Evolutionary conservation across 2,113 vertebrate species (phyloP), one percentile per base, ranked within the genome.

Genomic region (Larimichthys crocea): DNA sequence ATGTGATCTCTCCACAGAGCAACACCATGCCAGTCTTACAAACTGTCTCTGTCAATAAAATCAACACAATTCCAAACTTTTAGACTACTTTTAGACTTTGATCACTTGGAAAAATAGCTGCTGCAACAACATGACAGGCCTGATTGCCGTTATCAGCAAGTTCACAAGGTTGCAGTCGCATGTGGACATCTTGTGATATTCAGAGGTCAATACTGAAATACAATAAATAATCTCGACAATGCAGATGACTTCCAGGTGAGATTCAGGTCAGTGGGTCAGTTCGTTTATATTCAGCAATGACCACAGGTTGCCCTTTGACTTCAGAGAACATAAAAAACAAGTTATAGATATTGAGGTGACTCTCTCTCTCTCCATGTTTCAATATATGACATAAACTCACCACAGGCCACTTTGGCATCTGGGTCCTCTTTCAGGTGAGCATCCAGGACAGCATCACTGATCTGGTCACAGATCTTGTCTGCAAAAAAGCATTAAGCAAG

Each of bases 401-500:
- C 98, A 74, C 98, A 99, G 82, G 98, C 98, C 88, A 99, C 98
- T 91, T 98, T 99, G 89, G 98, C 98, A 85, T 98, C 95, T 0
- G 98, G 97, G 86, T 99, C 98, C 90, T 99, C 96, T 70, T 86
- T 96, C 80, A 99, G 94, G 65, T 99, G 97, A 57, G 97, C 97
- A 0, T 99, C 98, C 85, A 99, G 94, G 7, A 99, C 97, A 2
- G 98, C 98, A 73, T 99, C 98, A 0, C 98, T 99, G 94, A 99
- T 98, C 92, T 99, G 98, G 83, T 99, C 98, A 40, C 98, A 99
- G 80, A 99, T 99, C 88, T 99, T 99, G 89, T 99, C 98, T 99
- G 79, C 84, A 48, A 88, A 92, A 74, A 92, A 74, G 10, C 44
- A 55, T n/a, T 1, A 49, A 71, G 20, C 31, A n/a, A 20, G 59